A percentile compares a stretch with the other conserved stretches of the same genome.
These are phyloP conservation scores for Phengaris arion DNA, from an alignment of 2,888 invertebrate species.

Conservation along the genomic window DNA sequence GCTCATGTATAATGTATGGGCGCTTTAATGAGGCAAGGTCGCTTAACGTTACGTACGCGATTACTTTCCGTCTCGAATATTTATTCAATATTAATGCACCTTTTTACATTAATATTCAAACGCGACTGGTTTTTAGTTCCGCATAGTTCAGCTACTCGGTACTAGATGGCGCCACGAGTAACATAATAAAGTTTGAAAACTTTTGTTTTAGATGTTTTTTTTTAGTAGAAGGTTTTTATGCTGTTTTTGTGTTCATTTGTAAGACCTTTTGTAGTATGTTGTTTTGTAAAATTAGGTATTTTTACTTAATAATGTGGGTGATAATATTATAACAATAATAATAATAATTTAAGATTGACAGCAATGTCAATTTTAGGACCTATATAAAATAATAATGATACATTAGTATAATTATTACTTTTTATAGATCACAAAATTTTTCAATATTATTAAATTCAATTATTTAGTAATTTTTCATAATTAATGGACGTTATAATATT, in stretches of 20 bases:
- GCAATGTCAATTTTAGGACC: too few species aligned
- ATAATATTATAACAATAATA: too few species aligned
- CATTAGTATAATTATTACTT: too few species aligned
- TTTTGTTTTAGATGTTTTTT: background rate
- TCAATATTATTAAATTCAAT: too few species aligned
- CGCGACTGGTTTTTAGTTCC: slow-evolving; percentile 48
- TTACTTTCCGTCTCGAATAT: slow-evolving; percentile 31
- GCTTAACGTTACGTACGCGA: slow-evolving; percentile 48
- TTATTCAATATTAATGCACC: slow-evolving; percentile 26
- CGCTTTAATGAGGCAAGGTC: slow-evolving; percentile 75
- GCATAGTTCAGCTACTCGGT: slow-evolving; percentile 60
- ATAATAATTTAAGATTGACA: too few species aligned
- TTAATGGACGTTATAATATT: too few species aligned
- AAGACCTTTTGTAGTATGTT: too few species aligned
- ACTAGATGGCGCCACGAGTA: slow-evolving; percentile 60
- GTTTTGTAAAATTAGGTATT: too few species aligned
- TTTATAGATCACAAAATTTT: too few species aligned
- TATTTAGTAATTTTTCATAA: too few species aligned
- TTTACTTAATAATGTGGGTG: too few species aligned
- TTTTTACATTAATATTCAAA: slow-evolving; percentile 7
- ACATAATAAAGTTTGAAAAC: background rate
- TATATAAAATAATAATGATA: too few species aligned
- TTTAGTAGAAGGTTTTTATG: background rate
- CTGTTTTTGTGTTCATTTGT: background rate
- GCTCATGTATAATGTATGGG: slow-evolving; percentile 71